These are phyloP conservation scores for Diglossa cyanea DNA, from an alignment of 2,797 vertebrate genomes.

Conservation along the genomic window DNA sequence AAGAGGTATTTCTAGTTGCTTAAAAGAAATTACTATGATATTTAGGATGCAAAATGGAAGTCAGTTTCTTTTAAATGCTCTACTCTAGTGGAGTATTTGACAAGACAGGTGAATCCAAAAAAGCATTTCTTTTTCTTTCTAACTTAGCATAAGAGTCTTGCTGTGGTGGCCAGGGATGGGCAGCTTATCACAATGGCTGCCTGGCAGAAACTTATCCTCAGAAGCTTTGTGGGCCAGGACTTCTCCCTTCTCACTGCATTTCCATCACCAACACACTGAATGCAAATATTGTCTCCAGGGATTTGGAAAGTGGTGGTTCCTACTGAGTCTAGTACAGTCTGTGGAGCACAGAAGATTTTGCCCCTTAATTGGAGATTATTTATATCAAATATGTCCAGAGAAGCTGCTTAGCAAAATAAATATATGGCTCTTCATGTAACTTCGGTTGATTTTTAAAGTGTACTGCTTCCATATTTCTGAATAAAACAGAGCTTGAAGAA, in stretches of 20 bases:
- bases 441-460: neutral
- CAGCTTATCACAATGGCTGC: neutral
- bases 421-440: neutral
- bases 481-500: neutral
- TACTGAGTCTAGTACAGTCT: neutral
- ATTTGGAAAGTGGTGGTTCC: neutral
- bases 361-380: neutral
- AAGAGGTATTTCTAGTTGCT: too few relatives aligned
- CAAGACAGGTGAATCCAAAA: too few relatives aligned
- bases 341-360: neutral
- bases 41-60: too few relatives aligned
- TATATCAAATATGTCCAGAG: neutral
- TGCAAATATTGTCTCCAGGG: neutral
- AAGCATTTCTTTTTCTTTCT: too few relatives aligned
- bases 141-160: too few relatives aligned
- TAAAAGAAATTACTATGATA: too few relatives aligned
- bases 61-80: too few relatives aligned
- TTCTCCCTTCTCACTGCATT: neutral
- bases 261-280: neutral
- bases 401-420: neutral
- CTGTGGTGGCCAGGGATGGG: neutral
- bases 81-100: too few relatives aligned
- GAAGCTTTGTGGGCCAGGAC: neutral
- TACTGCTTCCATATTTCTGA: neutral
- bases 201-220: neutral